phyloP scores from a whole-genome alignment of 2,113 vertebrate species.

The Ochotona curzoniae region DNA sequence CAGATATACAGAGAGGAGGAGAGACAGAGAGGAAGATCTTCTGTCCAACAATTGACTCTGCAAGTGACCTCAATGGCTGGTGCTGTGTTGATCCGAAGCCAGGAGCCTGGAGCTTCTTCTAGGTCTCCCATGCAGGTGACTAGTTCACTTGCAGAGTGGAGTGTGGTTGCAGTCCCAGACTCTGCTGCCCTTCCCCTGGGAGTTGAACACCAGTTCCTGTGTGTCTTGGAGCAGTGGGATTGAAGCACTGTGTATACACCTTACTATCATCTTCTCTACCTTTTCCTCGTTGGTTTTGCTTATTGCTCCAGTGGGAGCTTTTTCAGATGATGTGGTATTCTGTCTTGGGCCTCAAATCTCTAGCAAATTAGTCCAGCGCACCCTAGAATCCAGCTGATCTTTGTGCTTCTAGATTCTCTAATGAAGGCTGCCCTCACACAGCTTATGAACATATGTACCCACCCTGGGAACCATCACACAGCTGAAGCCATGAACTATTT shows the following conservation, averaged over 20 bases:
- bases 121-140: not conserved
- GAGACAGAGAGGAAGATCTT: not conserved
- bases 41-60: too few relatives aligned
- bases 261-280: not conserved
- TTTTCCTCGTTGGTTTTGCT: too few relatives aligned
- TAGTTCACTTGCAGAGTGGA: not conserved
- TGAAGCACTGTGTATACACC: not conserved
- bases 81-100: too few relatives aligned
- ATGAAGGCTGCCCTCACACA: conserved; percentile 26
- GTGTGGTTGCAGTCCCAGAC: not conserved
- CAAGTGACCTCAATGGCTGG: too few relatives aligned
- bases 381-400: not conserved
- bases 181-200: not conserved
- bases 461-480: not conserved
- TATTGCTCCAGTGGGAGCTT: not conserved
- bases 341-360: not conserved
- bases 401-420: not conserved
- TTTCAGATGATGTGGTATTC: not conserved
- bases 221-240: not conserved
- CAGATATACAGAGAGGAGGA: too few relatives aligned
- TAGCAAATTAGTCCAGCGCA: not conserved
- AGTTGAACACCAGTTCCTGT: not conserved
- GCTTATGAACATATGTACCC: conserved; percentile 20
- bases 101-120: too few relatives aligned
- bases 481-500: conserved; percentile 38